These are phyloP conservation scores for Hypomecis atomaria DNA, from an alignment of 2,888 invertebrate species.

Conservation along the genomic window DNA sequence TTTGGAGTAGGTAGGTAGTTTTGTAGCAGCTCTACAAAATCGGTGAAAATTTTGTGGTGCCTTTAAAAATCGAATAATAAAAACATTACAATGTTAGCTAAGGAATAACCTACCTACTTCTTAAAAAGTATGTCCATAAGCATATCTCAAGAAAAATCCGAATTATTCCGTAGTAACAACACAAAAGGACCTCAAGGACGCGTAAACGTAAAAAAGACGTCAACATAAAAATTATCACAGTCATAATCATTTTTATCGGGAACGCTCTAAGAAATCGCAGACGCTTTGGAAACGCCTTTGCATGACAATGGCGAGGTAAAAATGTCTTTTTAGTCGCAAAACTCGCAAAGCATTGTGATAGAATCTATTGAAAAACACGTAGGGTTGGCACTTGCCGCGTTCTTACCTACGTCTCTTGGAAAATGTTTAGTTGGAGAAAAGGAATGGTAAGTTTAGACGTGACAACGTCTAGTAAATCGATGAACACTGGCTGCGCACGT, in stretches of 20 bases:
- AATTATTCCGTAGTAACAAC: constrained; percentile 1
- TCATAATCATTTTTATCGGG: constrained; percentile 4
- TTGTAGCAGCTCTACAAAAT: too few species aligned
- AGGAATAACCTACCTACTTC: too few species aligned
- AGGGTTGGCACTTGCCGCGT: constrained; percentile 3
- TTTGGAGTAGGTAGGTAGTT: too few species aligned
- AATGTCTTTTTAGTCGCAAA: constrained; percentile 9
- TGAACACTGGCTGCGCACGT: too few species aligned
- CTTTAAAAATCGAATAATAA: too few species aligned
- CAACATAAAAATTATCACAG: constrained; percentile 10
- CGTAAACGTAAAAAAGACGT: constrained; percentile 2
- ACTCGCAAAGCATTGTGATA: constrained; percentile 7
- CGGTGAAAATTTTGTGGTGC: too few species aligned
- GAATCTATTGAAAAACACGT: constrained; percentile 6
- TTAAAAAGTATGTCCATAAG: too few species aligned
- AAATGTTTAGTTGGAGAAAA: neutral
- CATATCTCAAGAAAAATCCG: neutral
- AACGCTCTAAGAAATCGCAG: constrained; percentile 4
- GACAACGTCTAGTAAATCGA: too few species aligned
- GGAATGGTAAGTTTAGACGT: too few species aligned
- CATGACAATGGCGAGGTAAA: constrained; percentile 8
- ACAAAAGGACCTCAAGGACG: neutral
- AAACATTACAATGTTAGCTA: too few species aligned
- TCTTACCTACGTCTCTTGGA: constrained; percentile 1
- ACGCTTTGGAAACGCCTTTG: constrained; percentile 2